Conservation (phyloP, 2,797 vertebrate genomes). For the Poecilia picta region DNA sequence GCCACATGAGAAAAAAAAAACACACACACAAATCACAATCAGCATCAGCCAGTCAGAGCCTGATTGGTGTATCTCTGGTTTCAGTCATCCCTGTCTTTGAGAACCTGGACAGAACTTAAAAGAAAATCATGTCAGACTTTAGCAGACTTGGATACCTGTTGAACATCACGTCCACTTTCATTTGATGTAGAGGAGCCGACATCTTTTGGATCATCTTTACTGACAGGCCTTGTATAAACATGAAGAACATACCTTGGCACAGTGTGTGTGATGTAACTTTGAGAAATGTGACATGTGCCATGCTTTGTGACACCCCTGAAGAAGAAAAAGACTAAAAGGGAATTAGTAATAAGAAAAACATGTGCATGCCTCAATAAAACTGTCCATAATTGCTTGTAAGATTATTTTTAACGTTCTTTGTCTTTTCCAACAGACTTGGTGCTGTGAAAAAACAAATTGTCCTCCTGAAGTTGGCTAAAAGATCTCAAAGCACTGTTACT, state of each 20-base stretch:
- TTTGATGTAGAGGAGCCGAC: conserved; percentile 9
- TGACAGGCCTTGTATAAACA: conserved; percentile 9
- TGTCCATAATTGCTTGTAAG: conserved; percentile 30
- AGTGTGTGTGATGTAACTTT: conserved; percentile 36
- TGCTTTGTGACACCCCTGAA: conserved; percentile 4
- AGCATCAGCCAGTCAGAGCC: neutral
- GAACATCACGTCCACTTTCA: neutral
- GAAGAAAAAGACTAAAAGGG: conserved; percentile 15
- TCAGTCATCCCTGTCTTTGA: neutral
- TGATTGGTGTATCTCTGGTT: neutral
- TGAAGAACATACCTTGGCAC: conserved; percentile 12
- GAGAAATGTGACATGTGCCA: conserved; percentile 45
- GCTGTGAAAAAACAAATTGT: neutral
- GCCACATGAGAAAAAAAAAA: neutral
- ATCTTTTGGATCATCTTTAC: conserved; percentile 12
- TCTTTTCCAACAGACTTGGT: conserved; percentile 42
- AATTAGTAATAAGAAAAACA: conserved; percentile 19
- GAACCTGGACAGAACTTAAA: neutral
- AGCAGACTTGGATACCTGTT: neutral
- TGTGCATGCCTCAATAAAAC: conserved; percentile 11
- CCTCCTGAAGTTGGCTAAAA: neutral
- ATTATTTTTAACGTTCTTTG: conserved; percentile 15
- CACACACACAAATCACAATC: neutral
- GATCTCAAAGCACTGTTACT: neutral
- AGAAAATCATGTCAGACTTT: neutral